Conservation (phyloP, 2,113 vertebrate species). For the Potamarius usumacintae region DNA sequence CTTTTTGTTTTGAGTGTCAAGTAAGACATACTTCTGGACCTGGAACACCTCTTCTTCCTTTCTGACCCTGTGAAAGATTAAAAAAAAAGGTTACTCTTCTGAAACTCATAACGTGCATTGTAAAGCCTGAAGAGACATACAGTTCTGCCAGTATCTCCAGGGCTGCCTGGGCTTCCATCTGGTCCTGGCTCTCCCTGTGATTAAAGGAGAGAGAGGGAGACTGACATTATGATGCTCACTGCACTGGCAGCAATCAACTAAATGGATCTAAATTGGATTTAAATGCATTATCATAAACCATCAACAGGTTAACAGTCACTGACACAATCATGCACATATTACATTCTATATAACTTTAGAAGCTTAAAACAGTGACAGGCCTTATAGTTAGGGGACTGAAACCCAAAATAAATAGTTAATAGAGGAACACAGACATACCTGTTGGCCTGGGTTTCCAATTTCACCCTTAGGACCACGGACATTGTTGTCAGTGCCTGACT, state of each 20-base stretch:
- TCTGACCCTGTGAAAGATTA: conserved; percentile 60
- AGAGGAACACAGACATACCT: conserved; percentile 64
- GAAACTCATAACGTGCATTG: neutral
- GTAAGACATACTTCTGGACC: conserved; percentile 59
- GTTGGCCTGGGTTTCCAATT: conserved; percentile 70
- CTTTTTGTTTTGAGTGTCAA: neutral
- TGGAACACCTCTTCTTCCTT: conserved; percentile 60
- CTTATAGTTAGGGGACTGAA: neutral
- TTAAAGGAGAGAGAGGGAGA: conserved; percentile 1
- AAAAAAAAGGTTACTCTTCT: neutral
- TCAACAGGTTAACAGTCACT: neutral
- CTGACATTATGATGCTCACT: neutral
- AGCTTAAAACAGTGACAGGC: neutral
- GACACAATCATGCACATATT: neutral
- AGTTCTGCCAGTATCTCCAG: conserved; percentile 57
- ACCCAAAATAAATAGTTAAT: neutral
- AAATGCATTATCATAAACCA: neutral
- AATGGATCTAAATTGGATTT: neutral
- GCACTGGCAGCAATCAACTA: neutral
- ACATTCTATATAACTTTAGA: neutral
- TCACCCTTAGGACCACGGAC: conserved; percentile 74
- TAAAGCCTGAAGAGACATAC: conserved; percentile 56
- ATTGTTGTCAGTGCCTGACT: conserved; percentile 70
- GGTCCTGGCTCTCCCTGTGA: conserved; percentile 65
- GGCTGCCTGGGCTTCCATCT: conserved; percentile 55